Conservation (phyloP, 64 coral and sea anemone genomes). For the Montipora foliosa region DNA sequence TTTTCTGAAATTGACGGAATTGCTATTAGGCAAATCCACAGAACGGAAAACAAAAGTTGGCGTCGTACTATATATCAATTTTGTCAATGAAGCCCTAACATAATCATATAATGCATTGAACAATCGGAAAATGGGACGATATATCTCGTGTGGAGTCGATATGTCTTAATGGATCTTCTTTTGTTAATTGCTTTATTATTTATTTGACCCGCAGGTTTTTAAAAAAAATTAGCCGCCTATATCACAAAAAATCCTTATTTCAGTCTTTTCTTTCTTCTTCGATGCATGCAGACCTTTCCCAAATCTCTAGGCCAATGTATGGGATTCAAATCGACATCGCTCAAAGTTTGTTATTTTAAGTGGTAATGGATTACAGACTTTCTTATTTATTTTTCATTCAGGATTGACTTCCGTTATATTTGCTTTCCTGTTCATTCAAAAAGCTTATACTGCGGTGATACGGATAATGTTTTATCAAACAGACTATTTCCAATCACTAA, state of each 20-base stretch:
- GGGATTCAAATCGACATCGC: no score
- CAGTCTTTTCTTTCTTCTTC: neutral
- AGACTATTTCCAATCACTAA: no score
- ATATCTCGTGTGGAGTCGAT: no score
- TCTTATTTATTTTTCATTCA: no score
- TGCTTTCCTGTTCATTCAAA: no score
- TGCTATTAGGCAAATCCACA: conserved; percentile 1
- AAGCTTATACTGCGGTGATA: no score
- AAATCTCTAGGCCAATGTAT: no score
- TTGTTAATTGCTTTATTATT: neutral
- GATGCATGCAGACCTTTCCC: no score
- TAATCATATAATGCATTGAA: neutral
- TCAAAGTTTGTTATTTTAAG: no score
- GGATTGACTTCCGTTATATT: no score
- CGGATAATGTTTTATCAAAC: no score
- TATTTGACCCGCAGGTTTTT: neutral
- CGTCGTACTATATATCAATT: neutral
- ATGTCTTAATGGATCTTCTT: neutral
- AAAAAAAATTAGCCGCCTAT: neutral
- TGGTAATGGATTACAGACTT: no score
- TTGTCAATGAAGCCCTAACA: neutral
- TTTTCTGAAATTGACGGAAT: neutral
- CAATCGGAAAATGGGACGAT: neutral
- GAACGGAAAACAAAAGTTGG: conserved; percentile 1
- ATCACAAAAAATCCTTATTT: neutral